A percentile compares a stretch with the other conserved stretches of the same genome.
These are phyloP conservation scores for Perca fluviatilis DNA, from an alignment of 2,113 vertebrate genomes.

Conservation along the genomic window DNA sequence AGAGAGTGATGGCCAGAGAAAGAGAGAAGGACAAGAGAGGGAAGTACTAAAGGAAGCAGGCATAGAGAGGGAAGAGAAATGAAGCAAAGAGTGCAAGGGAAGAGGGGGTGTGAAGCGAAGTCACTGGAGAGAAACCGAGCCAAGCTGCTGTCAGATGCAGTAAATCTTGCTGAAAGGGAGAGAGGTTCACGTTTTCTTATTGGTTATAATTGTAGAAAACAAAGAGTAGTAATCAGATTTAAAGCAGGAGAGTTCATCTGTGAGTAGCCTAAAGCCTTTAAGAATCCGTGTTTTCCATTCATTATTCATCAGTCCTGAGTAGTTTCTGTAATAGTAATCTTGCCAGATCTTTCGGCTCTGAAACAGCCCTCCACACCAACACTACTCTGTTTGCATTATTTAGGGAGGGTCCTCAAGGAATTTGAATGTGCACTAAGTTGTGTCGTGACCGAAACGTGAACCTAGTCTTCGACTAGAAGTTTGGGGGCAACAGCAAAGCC, in stretches of 20 bases:
- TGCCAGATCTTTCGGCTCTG: neutral
- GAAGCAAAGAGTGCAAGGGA: neutral
- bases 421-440: neutral
- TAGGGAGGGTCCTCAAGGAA: neutral
- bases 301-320: neutral
- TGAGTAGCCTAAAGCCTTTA: neutral
- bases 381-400: neutral
- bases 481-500: no score
- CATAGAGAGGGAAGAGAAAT: neutral
- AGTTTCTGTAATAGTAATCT: neutral
- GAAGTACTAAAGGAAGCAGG: neutral
- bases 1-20: constrained; percentile 19
- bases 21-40: neutral
- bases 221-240: neutral
- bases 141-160: constrained; percentile 18
- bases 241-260: neutral
- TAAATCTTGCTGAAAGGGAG: neutral
- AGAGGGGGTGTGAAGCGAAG: neutral
- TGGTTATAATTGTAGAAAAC: neutral
- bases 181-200: neutral
- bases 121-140: constrained; percentile 20
- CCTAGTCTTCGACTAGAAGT: neutral
- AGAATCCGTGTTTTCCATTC: neutral
- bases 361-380: neutral
- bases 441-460: neutral